phyloP scores from a whole-genome alignment of 2,888 invertebrate species.

The Zhengitettix transpicula region DNA sequence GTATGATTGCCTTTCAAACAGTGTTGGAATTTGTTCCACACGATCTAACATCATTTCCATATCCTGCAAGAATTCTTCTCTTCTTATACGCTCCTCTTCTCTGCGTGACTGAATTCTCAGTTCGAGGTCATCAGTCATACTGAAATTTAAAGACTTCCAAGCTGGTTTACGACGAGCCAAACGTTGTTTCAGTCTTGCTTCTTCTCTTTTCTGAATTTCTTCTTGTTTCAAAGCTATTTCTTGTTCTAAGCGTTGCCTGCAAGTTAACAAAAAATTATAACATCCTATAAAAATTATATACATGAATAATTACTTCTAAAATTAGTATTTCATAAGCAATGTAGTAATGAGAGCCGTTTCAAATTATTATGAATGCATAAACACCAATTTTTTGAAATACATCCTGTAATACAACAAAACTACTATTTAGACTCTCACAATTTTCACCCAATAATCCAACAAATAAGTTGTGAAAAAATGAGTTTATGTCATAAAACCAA shows the following conservation, averaged over 20 bases:
- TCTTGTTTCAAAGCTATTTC: constrained; percentile 40
- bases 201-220: constrained; percentile 40
- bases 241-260: constrained; percentile 35
- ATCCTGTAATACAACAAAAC: too few relatives aligned
- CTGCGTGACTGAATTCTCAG: constrained; percentile 46
- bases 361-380: too few relatives aligned
- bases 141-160: constrained; percentile 50
- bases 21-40: constrained; percentile 49
- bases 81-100: constrained; percentile 48
- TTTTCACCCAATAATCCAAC: too few relatives aligned
- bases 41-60: constrained; percentile 57
- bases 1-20: constrained; percentile 52
- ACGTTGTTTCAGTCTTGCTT: constrained; percentile 39
- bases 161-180: constrained; percentile 45
- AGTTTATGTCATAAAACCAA: too few relatives aligned
- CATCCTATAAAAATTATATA: too few relatives aligned
- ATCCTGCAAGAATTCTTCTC: constrained; percentile 47
- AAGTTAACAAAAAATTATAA: too few relatives aligned
- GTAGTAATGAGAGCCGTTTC: too few relatives aligned
- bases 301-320: too few relatives aligned
- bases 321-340: too few relatives aligned
- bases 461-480: too few relatives aligned
- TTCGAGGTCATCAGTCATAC: constrained; percentile 48
- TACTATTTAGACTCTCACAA: too few relatives aligned
- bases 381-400: too few relatives aligned